These are phyloP conservation scores for Paratilapia polleni DNA, from an alignment of 2,113 vertebrate genomes.

Conservation along the genomic window DNA sequence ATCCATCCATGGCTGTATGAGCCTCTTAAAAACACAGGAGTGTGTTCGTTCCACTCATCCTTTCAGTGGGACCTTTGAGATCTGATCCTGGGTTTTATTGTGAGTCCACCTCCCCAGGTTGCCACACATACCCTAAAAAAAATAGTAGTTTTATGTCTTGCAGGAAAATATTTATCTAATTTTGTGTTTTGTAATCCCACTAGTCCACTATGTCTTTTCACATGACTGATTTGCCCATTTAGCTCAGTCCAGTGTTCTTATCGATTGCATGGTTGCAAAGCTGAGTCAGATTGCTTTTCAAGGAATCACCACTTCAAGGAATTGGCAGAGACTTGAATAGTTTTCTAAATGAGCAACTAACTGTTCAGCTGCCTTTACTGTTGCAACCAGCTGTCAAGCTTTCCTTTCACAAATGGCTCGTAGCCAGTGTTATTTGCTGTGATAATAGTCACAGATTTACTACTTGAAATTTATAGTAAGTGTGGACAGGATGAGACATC, in stretches of 20 bases:
- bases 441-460: neutral
- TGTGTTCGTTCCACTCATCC: conserved; percentile 15
- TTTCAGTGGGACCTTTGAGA: conserved; percentile 32
- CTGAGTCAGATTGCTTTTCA: neutral
- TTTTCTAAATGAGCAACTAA: neutral
- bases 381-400: neutral
- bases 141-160: conserved; percentile 42
- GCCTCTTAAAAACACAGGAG: conserved; percentile 32
- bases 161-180: conserved; percentile 22
- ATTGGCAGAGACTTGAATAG: neutral
- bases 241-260: neutral
- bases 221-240: neutral
- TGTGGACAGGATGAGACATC: neutral
- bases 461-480: neutral
- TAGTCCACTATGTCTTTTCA: neutral
- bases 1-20: conserved; percentile 21
- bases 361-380: neutral
- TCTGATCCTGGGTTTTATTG: conserved; percentile 13
- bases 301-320: neutral
- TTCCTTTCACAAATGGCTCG: neutral
- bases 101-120: conserved; percentile 22
- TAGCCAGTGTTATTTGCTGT: neutral
- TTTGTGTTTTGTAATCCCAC: neutral
- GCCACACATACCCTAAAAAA: conserved; percentile 21
- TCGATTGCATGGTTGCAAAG: neutral